These are phyloP conservation scores for Neodiprion fabricii DNA, from an alignment of 1,140 invertebrate genomes.

Conservation along the genomic window DNA sequence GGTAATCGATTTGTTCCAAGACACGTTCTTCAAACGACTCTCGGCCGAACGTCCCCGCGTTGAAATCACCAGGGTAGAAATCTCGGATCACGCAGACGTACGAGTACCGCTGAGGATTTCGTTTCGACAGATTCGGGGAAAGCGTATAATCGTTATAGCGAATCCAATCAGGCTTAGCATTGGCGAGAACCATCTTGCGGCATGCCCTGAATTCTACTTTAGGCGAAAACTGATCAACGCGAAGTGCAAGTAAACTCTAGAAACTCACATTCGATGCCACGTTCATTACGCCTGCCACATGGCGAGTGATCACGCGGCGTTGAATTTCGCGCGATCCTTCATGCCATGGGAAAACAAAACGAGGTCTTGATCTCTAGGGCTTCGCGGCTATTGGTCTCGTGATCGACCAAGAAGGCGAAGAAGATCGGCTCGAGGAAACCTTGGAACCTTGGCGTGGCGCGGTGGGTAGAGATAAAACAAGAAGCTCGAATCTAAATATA, in stretches of 20 bases:
- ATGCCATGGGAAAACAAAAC: too few relatives aligned
- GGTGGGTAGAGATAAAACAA: slow-evolving; percentile 5
- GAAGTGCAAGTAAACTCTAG: neutral
- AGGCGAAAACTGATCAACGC: neutral
- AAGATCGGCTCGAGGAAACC: slow-evolving; percentile 2
- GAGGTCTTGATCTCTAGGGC: too few relatives aligned
- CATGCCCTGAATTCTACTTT: neutral
- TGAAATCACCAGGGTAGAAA: neutral
- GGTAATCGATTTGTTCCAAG: slow-evolving; percentile 4
- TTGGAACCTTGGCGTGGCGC: neutral
- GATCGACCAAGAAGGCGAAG: neutral
- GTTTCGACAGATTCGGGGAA: neutral
- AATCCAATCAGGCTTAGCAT: neutral
- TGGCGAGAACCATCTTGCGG: neutral
- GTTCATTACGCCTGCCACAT: too few relatives aligned
- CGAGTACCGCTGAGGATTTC: neutral
- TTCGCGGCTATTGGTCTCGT: neutral
- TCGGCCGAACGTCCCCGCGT: too few relatives aligned
- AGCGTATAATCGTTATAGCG: neutral
- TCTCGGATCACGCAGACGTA: neutral
- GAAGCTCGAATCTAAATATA: slow-evolving; percentile 7
- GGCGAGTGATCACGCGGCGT: too few relatives aligned
- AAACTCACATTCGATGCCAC: too few relatives aligned
- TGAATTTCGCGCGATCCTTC: too few relatives aligned
- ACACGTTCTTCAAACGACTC: neutral